A percentile compares a stretch with the other conserved stretches of the same genome.
phyloP scores from a whole-genome alignment of 2,113 vertebrate genomes.

The Noctilio leporinus region DNA sequence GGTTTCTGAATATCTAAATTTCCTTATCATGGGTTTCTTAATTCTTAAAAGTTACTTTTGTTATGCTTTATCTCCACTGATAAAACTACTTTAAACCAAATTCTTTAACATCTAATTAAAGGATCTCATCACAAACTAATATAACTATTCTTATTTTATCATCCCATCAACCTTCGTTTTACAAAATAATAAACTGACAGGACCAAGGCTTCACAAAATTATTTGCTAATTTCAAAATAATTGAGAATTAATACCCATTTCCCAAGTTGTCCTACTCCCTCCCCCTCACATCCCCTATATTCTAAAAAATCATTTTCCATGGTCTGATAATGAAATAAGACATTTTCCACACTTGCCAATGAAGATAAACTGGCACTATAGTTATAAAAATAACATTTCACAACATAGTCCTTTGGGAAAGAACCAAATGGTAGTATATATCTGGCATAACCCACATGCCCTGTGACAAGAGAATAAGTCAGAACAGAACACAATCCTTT shows the following conservation, averaged over 20 bases:
- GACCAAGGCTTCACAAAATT: constrained; percentile 3
- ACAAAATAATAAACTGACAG: constrained; percentile 18
- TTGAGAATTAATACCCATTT: not conserved
- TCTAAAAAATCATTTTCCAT: constrained; percentile 23
- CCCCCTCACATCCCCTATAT: too few species aligned
- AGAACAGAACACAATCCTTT: not conserved
- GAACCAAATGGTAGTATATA: not conserved
- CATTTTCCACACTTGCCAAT: not conserved
- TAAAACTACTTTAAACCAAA: not conserved
- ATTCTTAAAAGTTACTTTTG: constrained; percentile 15
- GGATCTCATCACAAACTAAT: not conserved
- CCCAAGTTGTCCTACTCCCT: not conserved
- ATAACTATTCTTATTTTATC: not conserved
- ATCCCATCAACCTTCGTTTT: not conserved
- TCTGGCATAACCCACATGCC: not conserved
- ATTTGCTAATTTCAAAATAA: constrained; percentile 7
- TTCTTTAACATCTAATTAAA: not conserved
- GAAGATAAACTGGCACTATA: constrained; percentile 4
- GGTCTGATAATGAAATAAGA: not conserved
- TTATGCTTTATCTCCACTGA: not conserved
- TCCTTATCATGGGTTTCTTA: not conserved
- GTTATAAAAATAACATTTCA: not conserved
- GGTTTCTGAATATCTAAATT: not conserved
- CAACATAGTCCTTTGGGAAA: not conserved
- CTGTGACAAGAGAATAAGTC: not conserved